Conservation (phyloP, 2,113 vertebrate species). For the Pelodiscus sinensis region DNA sequence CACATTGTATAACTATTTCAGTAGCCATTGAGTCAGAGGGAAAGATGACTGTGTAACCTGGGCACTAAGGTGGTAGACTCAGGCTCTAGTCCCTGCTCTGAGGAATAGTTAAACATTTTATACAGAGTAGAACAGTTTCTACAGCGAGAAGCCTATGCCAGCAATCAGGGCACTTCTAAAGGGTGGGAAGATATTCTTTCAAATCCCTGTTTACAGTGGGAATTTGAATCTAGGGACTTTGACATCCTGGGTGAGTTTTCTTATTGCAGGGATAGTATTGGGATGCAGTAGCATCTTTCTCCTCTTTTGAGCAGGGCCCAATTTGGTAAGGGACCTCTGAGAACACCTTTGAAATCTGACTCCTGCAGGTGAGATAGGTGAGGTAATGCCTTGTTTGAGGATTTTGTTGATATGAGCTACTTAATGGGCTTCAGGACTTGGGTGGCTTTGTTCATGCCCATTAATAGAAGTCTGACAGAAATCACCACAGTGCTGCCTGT, state of each 20-base stretch:
- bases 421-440: background rate
- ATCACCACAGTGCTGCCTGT: too few relatives aligned
- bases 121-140: too few relatives aligned
- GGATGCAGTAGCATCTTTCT: background rate
- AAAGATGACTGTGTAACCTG: background rate
- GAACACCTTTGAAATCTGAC: background rate
- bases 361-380: background rate
- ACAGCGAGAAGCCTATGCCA: background rate
- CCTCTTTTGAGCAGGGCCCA: background rate
- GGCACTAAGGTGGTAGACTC: background rate
- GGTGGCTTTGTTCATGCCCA: background rate
- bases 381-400: background rate
- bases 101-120: too few relatives aligned
- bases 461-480: too few relatives aligned
- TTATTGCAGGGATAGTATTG: background rate
- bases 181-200: background rate
- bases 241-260: background rate
- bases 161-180: too few relatives aligned
- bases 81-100: background rate
- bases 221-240: background rate
- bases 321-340: background rate
- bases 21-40: background rate
- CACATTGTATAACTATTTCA: background rate
- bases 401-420: background rate
- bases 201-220: background rate